A percentile compares a stretch with the other conserved stretches of the same genome.
Conservation (phyloP, 2,797 vertebrate species). For the Tragopan temminckii region DNA sequence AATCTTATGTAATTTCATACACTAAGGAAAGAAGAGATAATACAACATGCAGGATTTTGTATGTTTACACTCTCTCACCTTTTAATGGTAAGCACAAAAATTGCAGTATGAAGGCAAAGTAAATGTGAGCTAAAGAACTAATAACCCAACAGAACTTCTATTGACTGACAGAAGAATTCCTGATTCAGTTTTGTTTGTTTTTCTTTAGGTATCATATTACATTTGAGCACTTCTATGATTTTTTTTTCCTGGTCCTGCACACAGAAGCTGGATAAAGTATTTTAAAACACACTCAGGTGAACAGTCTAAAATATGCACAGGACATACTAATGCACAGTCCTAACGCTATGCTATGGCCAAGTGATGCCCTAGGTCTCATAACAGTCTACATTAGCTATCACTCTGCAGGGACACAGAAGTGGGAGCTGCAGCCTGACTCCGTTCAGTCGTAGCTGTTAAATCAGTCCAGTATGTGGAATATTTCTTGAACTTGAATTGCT, state of each 20-base stretch:
- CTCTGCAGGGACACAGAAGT: background rate
- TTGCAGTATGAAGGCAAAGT: background rate
- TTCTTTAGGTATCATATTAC: background rate
- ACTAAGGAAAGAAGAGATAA: background rate
- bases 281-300: background rate
- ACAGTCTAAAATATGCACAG: background rate
- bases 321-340: background rate
- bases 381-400: background rate
- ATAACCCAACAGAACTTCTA: background rate
- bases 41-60: background rate
- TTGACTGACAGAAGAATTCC: fast-evolving
- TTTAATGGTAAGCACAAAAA: background rate
- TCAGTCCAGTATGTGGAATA: background rate
- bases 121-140: background rate
- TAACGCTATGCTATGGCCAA: background rate
- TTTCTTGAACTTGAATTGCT: background rate
- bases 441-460: background rate
- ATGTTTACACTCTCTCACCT: background rate
- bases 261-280: background rate
- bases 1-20: background rate
- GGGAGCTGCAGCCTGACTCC: background rate
- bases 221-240: background rate
- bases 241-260: background rate
- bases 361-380: background rate
- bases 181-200: background rate